A percentile compares a stretch with the other conserved stretches of the same genome.
Evolutionary conservation across 2,797 vertebrate genomes (phyloP).

Genomic region (Thripadectes ignobilis): DNA sequence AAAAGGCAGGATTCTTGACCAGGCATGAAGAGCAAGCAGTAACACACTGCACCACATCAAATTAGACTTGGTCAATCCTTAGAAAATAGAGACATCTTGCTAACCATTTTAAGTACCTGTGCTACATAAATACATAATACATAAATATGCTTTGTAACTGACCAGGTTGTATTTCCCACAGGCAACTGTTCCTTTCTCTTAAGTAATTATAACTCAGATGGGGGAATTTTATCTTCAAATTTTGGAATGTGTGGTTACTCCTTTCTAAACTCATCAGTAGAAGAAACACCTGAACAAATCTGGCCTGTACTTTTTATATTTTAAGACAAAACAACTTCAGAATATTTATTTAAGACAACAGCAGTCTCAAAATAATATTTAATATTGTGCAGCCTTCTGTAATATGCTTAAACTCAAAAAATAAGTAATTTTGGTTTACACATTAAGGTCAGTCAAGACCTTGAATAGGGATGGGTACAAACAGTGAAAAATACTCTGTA

Average conservation of each 20-base stretch:
- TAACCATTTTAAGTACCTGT: not conserved
- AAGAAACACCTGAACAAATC: not conserved
- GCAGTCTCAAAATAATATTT: not conserved
- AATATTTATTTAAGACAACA: not conserved
- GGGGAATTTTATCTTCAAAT: not conserved
- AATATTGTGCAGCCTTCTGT: not conserved
- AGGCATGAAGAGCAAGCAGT: not conserved
- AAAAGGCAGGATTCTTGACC: not conserved
- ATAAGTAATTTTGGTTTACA: not conserved
- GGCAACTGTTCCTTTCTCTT: not conserved
- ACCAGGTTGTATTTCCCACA: not conserved
- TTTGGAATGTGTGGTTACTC: not conserved
- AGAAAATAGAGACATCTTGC: not conserved
- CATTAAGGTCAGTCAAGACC: not conserved
- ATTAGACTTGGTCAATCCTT: not conserved
- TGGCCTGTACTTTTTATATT: not conserved
- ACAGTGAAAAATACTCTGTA: not conserved
- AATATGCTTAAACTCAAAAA: not conserved
- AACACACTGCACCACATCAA: not conserved
- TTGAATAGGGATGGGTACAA: not conserved
- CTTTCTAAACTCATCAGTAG: not conserved
- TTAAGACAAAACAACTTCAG: not conserved
- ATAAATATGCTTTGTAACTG: rapidly evolving
- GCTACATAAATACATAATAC: rapidly evolving
- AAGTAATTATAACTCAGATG: not conserved